Base-by-base conservation (phyloP, 1,140 invertebrate species). In the Leptestheria dahalacensis region DNA sequence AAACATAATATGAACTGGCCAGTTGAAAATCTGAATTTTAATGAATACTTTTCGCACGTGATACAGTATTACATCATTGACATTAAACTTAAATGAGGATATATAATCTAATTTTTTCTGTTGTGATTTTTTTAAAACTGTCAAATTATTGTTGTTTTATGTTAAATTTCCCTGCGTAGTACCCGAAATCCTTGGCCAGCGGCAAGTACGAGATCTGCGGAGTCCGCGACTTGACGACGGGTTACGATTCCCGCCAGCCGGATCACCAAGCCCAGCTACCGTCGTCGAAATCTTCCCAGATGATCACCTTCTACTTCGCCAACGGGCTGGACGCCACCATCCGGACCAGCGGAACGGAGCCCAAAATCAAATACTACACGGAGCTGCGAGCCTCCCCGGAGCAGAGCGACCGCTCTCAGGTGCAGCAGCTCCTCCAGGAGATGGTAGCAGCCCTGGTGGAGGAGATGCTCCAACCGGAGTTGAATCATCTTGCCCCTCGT, bases 361-460 rank as follows among this genome's bases (percentile, higher is more conserved):
- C 96, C 18, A 99, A 99, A 75, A 80, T 97, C 59, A 97, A 97
- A 75, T 97, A 96, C 72, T 98, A 98, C 72, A 88, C 88, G 1
- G 95, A 99, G 74, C 76, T 94, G 48, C 84, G 85, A 65, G 82
- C 83, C 64, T 68, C 75, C 18, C 82, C 84, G 1, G 74, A 76
- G 47, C 70, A 82, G 64, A 74, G 72, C 82, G 83, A 72, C 77
- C 10, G 18, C 28, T 58, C 9, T 12, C 49, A 9, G 29, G 18
- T 54, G n/a, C 21, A 21, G 9, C 21, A 3, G 11, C 25, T 50
- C 28, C 47, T 54, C 2, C 72, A 79, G n/a, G 78, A 82, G 63
- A 87, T 94, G 80, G 83, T 93, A 6, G 70, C 80, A 23, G 82
- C 79, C 48, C 80, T 92, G 57, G 78, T 91, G 12, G 71, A 81